Base-by-base conservation (phyloP, 2,888 invertebrate species). In the Omphaloscelis lunosa region DNA sequence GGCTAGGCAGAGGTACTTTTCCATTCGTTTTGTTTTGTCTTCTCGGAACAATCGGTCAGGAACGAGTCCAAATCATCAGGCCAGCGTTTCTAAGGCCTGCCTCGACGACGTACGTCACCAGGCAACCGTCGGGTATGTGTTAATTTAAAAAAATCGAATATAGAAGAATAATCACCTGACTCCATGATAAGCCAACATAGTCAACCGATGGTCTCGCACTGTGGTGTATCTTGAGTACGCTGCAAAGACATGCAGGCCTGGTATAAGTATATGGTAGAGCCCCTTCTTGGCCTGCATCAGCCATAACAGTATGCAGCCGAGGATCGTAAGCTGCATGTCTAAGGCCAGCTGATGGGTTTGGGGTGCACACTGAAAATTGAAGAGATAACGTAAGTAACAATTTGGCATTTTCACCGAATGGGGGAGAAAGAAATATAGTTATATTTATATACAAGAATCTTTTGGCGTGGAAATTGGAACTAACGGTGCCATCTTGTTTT, bases 321-420 rank as follows among this genome's bases (percentile, higher is more conserved):
- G 86, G 69, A 98, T 93, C 17, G 98, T 98, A 17, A 98, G 95
- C 92, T 98, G 98, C 97, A 98, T 97, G 90, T 98, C 98, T 86
- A 98, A 90, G 0, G 98, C 98, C 82, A 98, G 91, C 89, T 98
- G 98, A 90, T 98, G 98, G 0, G 98, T 98, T 93, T 98, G 98
- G 1, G 98, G 97, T 39, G 98, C 98, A 89, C 98, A 98, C 98
- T 98, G 93, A 94, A 51, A 81, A 80, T 29, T 59, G 1, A 66
- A 27, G 17, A 23, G 8, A 17, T 23, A 23, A 58, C 15, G 17
- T 56, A 23, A 20, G 23, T 7, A 27, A 39, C 8, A 23, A 12
- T 8, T 27, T 66, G 27, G 3, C 0, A 23, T 23, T 23, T 20
- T 66, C 27, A 27, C 27, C 4, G 8, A 45, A 53, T n/a, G 3